A percentile compares a stretch with the other conserved stretches of the same genome.
These are phyloP conservation scores for Leptogaster cylindrica DNA, from an alignment of 2,888 invertebrate species.

Conservation along the genomic window DNA sequence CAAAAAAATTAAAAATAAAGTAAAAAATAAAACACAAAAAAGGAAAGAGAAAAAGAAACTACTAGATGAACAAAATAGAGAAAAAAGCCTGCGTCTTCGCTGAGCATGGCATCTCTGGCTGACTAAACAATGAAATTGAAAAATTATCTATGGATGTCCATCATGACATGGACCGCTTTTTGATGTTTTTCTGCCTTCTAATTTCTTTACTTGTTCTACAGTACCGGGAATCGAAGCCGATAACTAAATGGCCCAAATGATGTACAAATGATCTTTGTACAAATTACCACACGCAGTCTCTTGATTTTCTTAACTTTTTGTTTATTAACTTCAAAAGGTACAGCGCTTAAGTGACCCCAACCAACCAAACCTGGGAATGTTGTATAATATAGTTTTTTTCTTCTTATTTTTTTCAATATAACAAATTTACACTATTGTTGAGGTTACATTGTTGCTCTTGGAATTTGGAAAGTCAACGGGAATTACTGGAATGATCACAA, in stretches of 20 bases:
- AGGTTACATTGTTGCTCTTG: too few species aligned
- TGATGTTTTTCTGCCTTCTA: slow-evolving; percentile 28
- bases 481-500: too few species aligned
- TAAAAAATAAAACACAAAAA: too few species aligned
- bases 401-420: too few species aligned
- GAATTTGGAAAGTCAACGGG: too few species aligned
- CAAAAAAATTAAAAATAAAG: too few species aligned
- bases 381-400: too few species aligned
- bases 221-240: slow-evolving; percentile 19
- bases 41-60: too few species aligned
- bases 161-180: slow-evolving; percentile 33
- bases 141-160: slow-evolving; percentile 39
- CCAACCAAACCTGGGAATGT: slow-evolving; percentile 3
- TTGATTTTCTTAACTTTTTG: slow-evolving; percentile 37
- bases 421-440: too few species aligned
- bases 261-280: background rate
- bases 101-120: background rate
- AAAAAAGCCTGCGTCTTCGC: background rate
- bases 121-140: slow-evolving; percentile 39
- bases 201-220: slow-evolving; percentile 37
- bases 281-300: slow-evolving; percentile 35
- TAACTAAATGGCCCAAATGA: background rate
- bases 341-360: slow-evolving; percentile 4
- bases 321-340: slow-evolving; percentile 25
- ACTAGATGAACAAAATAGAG: too few species aligned